Percentiles rank a stretch among this genome's conserved stretches.
phyloP scores from a whole-genome alignment of 2,113 vertebrate genomes.

The Rhinolophus sinicus region DNA sequence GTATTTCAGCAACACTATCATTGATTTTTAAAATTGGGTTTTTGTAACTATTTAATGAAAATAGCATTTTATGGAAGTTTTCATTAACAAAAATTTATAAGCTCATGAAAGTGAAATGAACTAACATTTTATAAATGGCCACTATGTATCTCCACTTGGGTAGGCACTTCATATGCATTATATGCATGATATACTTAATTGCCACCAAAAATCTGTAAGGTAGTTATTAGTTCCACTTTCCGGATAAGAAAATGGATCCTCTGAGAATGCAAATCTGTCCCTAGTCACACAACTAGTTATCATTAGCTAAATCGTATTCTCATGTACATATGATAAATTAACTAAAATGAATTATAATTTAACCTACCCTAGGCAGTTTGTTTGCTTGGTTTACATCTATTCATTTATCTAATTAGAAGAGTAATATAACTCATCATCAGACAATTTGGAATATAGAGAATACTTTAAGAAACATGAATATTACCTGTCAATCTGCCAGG shows the following conservation, averaged over 20 bases:
- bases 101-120: constrained; percentile 53
- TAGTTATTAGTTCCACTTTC: not conserved
- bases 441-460: not conserved
- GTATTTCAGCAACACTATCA: not conserved
- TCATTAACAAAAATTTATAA: constrained; percentile 58
- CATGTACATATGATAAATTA: not conserved
- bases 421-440: not conserved
- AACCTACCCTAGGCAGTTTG: not conserved
- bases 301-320: not conserved
- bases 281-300: not conserved
- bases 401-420: constrained; percentile 6
- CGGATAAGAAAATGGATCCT: not conserved
- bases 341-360: constrained; percentile 21
- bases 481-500: not conserved
- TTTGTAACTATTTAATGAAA: constrained; percentile 50
- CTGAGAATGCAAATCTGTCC: not conserved
- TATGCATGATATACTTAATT: constrained; percentile 30
- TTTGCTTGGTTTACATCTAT: not conserved
- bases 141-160: not conserved
- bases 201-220: not conserved
- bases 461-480: not conserved
- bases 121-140: constrained; percentile 35
- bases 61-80: constrained; percentile 45
- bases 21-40: constrained; percentile 39
- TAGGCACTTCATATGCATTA: not conserved